These are phyloP conservation scores for Rhinophrynus dorsalis DNA, from an alignment of 2,797 vertebrate species.

Conservation along the genomic window DNA sequence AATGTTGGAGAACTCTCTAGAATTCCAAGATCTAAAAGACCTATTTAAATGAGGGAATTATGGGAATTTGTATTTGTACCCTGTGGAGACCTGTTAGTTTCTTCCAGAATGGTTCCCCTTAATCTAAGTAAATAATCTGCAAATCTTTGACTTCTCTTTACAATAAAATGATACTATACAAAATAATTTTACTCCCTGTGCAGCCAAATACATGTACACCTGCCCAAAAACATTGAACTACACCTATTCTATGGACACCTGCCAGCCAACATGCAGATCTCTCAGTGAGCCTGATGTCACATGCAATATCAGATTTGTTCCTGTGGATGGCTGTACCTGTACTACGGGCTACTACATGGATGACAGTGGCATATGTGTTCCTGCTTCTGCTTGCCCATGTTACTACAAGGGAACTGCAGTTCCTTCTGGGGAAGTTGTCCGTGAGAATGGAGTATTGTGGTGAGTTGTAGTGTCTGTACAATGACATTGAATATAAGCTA, in stretches of 20 bases:
- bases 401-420: constrained; percentile 74
- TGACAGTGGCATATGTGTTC: constrained; percentile 76
- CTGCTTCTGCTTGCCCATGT: constrained; percentile 75
- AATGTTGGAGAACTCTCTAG: too few species aligned
- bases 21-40: too few species aligned
- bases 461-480: too few species aligned
- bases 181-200: too few species aligned
- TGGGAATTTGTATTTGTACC: too few species aligned
- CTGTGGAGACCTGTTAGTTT: too few species aligned
- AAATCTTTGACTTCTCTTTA: too few species aligned
- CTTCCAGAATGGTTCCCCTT: too few species aligned
- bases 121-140: too few species aligned
- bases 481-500: too few species aligned
- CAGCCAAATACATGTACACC: constrained; percentile 71
- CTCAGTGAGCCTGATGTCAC: constrained; percentile 69
- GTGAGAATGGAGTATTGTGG: constrained; percentile 75
- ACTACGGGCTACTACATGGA: constrained; percentile 74
- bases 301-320: constrained; percentile 70
- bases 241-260: constrained; percentile 66
- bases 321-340: constrained; percentile 82
- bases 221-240: constrained; percentile 78
- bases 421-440: constrained; percentile 73
- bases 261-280: constrained; percentile 74
- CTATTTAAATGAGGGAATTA: too few species aligned
- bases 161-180: too few species aligned